Evolutionary conservation across 2,113 vertebrate species (phyloP).

Genomic region (Burhinus oedicnemus): DNA sequence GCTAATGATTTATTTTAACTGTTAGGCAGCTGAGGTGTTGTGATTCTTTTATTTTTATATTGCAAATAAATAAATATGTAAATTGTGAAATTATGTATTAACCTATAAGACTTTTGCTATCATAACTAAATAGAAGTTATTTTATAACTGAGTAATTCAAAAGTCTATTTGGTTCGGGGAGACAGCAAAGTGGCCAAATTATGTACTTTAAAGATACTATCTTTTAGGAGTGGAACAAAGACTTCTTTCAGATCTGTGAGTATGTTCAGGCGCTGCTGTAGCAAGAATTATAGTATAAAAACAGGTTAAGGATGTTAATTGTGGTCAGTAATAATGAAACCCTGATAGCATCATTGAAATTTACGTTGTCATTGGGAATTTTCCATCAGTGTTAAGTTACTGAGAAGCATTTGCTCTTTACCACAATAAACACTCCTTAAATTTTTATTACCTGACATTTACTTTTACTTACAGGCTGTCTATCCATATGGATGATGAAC

Average conservation of each 20-base stretch:
- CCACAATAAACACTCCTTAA: background rate
- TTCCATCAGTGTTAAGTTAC: background rate
- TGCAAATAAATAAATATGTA: background rate
- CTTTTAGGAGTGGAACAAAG: background rate
- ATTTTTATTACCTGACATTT: background rate
- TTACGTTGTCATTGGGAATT: background rate
- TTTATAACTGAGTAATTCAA: background rate
- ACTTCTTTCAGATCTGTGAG: background rate
- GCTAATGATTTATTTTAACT: background rate
- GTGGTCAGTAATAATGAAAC: background rate
- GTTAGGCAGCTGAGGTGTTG: background rate
- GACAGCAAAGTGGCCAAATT: background rate
- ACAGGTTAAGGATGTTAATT: background rate
- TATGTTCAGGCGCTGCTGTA: background rate
- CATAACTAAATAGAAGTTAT: background rate
- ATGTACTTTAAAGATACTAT: background rate
- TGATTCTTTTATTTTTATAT: background rate
- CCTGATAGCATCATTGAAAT: background rate
- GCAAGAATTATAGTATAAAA: background rate
- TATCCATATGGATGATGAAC: slow-evolving; percentile 98
- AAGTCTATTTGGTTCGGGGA: background rate
- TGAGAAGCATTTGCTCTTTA: background rate
- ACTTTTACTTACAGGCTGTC: slow-evolving; percentile 82
- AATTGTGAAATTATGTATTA: background rate
- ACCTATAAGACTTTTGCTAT: background rate